Evolutionary conservation across 2,888 invertebrate species (phyloP), one percentile per base, ranked within the genome.

Genomic region (Pristionchus entomophagus): DNA sequence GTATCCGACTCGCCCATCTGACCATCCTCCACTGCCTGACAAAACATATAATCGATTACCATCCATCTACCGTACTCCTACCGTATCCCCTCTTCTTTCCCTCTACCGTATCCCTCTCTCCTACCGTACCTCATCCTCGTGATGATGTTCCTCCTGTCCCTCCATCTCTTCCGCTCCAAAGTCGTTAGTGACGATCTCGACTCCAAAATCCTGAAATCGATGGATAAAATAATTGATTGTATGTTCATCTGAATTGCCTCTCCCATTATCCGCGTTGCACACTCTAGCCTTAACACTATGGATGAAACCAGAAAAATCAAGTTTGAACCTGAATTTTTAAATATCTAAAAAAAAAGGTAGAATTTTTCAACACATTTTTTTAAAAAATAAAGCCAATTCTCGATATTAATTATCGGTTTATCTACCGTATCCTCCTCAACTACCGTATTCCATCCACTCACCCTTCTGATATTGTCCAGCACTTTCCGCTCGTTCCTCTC

Each of bases 401-500:
- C 5, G 3, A 35, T 38, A 6, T 35, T 73, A 26, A n/a, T n/a
- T n/a, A n/a, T n/a, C n/a, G n/a, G n/a, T n/a, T n/a, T n/a, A n/a
- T n/a, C n/a, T n/a, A n/a, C n/a, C n/a, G n/a, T n/a, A n/a, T n/a
- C n/a, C n/a, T n/a, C n/a, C n/a, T n/a, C n/a, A n/a, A n/a, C 29
- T 32, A 29, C 35, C 65, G 8, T 32, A 32, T 6, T 29, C 65
- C 5, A 5, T 65, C 65, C 29, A 32, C 87, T 41, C 29, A 88
- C 88, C 32, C 82, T 86, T 84, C 90, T 87, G 35, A 89, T 89
- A 32, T 89, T 89, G 22, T 88, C 88, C 17, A 90, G 85, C 0
- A 90, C 86, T n/a, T 89, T 88, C 51, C 84, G 78, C 51, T 90
- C 89, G 86, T 90, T 89, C 59, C 88, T 88, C 56, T 88, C 87